phyloP scores from a whole-genome alignment of 1,140 invertebrate species.

The Phortica variegata region DNA sequence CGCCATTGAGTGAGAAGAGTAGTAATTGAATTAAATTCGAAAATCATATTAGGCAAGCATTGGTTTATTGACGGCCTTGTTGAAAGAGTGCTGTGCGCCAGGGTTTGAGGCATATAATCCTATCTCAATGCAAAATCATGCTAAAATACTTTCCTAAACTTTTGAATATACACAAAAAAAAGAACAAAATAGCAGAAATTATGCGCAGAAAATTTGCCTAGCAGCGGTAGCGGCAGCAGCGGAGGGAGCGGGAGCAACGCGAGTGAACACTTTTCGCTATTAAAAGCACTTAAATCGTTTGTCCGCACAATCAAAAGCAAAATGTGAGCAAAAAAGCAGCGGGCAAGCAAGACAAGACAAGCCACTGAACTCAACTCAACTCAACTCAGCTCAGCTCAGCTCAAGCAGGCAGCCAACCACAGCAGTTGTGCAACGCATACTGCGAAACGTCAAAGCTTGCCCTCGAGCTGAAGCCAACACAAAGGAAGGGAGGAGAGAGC shows the following conservation, averaged over 20 bases:
- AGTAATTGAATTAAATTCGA: no score
- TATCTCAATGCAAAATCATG: no score
- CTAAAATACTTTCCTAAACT: no score
- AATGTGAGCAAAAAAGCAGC: constrained; percentile 22
- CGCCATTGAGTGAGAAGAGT: no score
- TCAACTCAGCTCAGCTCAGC: background rate
- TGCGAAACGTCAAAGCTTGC: background rate
- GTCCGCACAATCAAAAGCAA: constrained; percentile 34
- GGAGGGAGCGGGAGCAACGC: background rate
- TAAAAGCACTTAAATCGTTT: constrained; percentile 45
- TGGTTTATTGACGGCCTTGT: no score
- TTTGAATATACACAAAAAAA: no score
- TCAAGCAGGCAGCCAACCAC: background rate
- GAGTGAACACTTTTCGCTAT: constrained; percentile 7
- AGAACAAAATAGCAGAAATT: no score
- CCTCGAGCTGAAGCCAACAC: constrained; percentile 16
- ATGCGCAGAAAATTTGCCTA: background rate
- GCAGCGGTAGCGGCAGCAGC: background rate
- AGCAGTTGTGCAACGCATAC: background rate
- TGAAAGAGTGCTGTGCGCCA: background rate
- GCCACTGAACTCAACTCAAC: no score
- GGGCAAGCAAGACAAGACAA: no score
- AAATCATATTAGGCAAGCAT: no score
- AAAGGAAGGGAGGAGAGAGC: constrained; percentile 15
- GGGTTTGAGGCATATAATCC: constrained; percentile 8